phyloP scores from a whole-genome alignment of 2,888 invertebrate species.

The Digitonthophagus gazella region DNA sequence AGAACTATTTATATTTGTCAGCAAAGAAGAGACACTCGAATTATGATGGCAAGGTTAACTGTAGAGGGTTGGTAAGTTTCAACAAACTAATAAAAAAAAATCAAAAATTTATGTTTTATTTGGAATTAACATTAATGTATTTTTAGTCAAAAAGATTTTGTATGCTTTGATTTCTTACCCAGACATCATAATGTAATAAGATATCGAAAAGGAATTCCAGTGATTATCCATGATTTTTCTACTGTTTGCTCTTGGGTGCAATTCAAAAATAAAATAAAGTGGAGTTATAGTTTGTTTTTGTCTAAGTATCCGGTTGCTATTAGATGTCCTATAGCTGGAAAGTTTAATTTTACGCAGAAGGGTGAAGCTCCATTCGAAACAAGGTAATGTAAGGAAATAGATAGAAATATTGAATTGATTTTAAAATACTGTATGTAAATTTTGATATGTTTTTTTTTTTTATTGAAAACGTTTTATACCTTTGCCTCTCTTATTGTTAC shows the following conservation, averaged over 20 bases:
- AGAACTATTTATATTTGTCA: constrained; percentile 92
- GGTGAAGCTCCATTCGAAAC: constrained; percentile 92
- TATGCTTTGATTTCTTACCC: constrained; percentile 95
- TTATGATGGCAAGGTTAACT: constrained; percentile 94
- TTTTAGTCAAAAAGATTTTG: constrained; percentile 90
- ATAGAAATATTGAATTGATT: not conserved
- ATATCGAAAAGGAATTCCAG: constrained; percentile 83
- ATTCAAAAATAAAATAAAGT: constrained; percentile 77
- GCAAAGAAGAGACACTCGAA: constrained; percentile 84
- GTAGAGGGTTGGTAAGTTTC: constrained; percentile 89
- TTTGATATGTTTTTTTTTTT: too few species aligned
- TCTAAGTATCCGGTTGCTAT: constrained; percentile 89
- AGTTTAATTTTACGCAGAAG: constrained; percentile 88
- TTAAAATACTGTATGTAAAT: not conserved
- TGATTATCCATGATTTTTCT: constrained; percentile 86
- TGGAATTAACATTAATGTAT: constrained; percentile 26
- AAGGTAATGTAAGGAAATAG: constrained; percentile 43
- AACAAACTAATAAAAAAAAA: not conserved
- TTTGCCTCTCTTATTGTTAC: too few species aligned
- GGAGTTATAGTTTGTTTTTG: constrained; percentile 84
- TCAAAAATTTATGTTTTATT: not conserved
- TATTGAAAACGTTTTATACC: too few species aligned
- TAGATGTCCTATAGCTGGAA: constrained; percentile 94
- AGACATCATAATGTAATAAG: constrained; percentile 94
- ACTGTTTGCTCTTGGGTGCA: constrained; percentile 95